Evolutionary conservation across 2,888 invertebrate species (phyloP).

Genomic region (Drosophila tripunctata): DNA sequence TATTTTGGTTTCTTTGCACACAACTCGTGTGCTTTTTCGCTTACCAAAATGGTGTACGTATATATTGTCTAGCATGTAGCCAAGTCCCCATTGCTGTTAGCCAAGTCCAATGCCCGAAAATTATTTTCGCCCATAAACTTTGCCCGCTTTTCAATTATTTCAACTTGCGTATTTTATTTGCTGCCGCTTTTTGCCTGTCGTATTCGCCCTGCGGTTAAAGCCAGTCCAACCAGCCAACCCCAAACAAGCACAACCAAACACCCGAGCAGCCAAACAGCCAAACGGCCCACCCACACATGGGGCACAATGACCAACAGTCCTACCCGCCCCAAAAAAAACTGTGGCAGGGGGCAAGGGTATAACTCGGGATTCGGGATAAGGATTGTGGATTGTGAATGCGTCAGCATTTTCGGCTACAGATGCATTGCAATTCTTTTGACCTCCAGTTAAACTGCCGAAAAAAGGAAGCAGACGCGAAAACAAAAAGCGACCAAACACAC

Average conservation of each 20-base stretch:
- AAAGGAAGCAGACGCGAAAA: slow-evolving; percentile 46
- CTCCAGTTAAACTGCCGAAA: slow-evolving; percentile 72
- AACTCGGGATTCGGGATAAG: slow-evolving; percentile 3
- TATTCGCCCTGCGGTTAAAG: slow-evolving; percentile 43
- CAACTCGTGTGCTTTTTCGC: not conserved
- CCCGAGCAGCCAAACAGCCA: not conserved
- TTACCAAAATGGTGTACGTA: not conserved
- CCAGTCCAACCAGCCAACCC: not conserved
- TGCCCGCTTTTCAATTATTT: slow-evolving; percentile 71
- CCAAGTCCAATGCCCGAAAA: slow-evolving; percentile 43
- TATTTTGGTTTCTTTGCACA: not conserved
- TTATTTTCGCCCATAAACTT: slow-evolving; percentile 67
- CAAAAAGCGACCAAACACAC: slow-evolving; percentile 32
- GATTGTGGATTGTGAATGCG: slow-evolving; percentile 30
- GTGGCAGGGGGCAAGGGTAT: not conserved
- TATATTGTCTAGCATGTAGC: not conserved
- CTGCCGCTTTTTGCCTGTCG: slow-evolving; percentile 41
- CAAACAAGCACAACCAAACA: not conserved
- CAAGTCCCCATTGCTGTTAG: not conserved
- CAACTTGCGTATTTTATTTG: slow-evolving; percentile 59
- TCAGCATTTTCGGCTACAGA: slow-evolving; percentile 57
- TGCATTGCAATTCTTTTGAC: slow-evolving; percentile 71
- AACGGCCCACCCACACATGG: slow-evolving; percentile 43
- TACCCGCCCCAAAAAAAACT: not conserved
- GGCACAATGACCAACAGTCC: slow-evolving; percentile 39